Base-by-base conservation (phyloP, 2,888 invertebrate genomes). In the Tribolium freemani region DNA sequence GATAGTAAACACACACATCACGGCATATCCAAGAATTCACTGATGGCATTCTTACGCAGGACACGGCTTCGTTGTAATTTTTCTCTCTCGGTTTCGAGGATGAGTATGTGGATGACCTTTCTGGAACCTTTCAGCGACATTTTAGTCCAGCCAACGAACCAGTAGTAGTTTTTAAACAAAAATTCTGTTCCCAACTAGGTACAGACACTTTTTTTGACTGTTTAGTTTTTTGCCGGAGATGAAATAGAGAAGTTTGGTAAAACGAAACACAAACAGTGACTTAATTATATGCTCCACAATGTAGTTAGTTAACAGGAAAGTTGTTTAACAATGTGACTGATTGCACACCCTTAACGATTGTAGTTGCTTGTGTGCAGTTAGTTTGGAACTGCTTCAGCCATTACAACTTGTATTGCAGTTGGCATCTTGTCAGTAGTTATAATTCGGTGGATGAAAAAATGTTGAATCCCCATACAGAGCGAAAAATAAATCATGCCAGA, bases 241-340 rank as follows among this genome's bases (percentile, higher is more conserved):
- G n/a, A 8, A 38, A 38, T 38, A 38, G n/a, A 38, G 38, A 8
- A 31, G 31, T 31, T 31, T 9, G 9, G 31, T 9, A 31, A 56
- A 58, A 48, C 50, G 60, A 60, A 51, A 48, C 51, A 50, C 48
- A 68, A 68, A 30, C 60, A 60, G 11, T 53, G 45, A 71, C 60
- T 71, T 71, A 67, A 71, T 71, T 71, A 71, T 54, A 57, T 57
- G 30, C 16, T 60, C 50, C 50, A 71, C 71, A 71, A 71, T 71
- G 21, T 67, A 67, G 71, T 67, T 71, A 67, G 71, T 71, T 71
- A 71, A 53, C 66, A 44, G 50, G 67, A 71, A 72, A 72, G 69
- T 72, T 72, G 61, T 50, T 64, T 70, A 74, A 74, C 74, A 74
- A 74, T 74, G 67, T 69, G 69, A 74, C 74, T 74, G 69, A 74